Evolutionary conservation across 2,113 vertebrate genomes (phyloP), one percentile per base, ranked within the genome.

Genomic region (Trogon surrucura): DNA sequence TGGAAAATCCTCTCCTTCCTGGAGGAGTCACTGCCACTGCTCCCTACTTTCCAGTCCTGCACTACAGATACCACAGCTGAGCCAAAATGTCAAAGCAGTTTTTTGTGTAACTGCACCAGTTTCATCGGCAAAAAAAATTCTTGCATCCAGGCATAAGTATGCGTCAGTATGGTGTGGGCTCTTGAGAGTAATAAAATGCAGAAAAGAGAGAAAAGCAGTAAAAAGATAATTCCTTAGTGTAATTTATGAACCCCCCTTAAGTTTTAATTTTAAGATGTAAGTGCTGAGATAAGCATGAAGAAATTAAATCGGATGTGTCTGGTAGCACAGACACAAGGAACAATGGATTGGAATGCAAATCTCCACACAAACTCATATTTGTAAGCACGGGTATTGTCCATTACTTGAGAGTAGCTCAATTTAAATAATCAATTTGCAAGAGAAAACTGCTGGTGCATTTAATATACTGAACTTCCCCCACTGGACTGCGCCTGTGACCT

Each of bases 361-460:
- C 70, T 91, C 64, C 81, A 80, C 85, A 88, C 83, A 88, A 96
- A 93, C 89, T 94, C 83, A 77, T 94, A 96, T 85, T 94, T 92
- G 96, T 91, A 92, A 93, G 93, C 70, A 9, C 0, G 47, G 57
- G 77, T 82, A 89, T 93, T 96, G 94, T 93, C 94, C 95, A 95
- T 97, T 96, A 95, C 87, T 94, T 91, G 91, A 86, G 78, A 96
- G 95, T 85, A 89, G 94, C 94, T 96, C 83, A 88, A 97, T 96
- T 96, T 97, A 95, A 96, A 96, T 96, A 96, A 96, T 97, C 93
- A 97, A 95, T 97, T 96, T 95, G 93, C 80, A 94, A 95, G 95
- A 95, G 95, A 96, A 97, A 96, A 96, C 96, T 97, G 91, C 90
- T 94, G 88, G 96, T 93, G 95, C 93, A 94, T 94, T 97, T 96